Percentiles rank a stretch among this genome's conserved stretches.
Conservation (phyloP, 2,888 invertebrate species). For the Julus scanicus region DNA sequence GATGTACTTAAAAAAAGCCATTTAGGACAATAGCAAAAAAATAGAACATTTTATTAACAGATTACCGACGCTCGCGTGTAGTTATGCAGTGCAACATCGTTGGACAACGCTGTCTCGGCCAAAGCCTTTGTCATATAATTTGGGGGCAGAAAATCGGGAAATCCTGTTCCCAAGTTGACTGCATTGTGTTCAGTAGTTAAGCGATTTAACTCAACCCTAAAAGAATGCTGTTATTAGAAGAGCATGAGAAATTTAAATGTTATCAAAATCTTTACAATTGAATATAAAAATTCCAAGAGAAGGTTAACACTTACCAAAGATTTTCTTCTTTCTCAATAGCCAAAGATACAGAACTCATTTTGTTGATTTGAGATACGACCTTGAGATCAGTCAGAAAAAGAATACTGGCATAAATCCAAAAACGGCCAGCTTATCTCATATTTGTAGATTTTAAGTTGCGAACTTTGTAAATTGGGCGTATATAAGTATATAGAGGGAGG, state of each 20-base stretch:
- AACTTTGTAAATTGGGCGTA: too few relatives aligned
- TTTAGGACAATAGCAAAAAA: not conserved
- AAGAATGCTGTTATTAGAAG: constrained; percentile 48
- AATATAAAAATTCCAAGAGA: not conserved
- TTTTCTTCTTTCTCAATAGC: not conserved
- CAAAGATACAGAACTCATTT: not conserved
- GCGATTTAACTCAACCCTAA: constrained; percentile 91
- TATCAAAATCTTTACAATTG: not conserved
- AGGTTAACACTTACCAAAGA: not conserved
- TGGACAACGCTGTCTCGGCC: constrained; percentile 72
- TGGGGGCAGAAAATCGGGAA: constrained; percentile 92
- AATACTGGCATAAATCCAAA: too few relatives aligned
- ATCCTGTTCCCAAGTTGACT: constrained; percentile 71
- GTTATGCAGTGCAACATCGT: constrained; percentile 81
- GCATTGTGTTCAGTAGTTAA: constrained; percentile 78
- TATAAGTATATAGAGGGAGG: too few relatives aligned
- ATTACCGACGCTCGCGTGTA: constrained; percentile 94
- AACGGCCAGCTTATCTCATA: too few relatives aligned
- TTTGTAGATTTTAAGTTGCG: too few relatives aligned
- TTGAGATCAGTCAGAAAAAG: too few relatives aligned
- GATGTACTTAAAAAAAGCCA: not conserved
- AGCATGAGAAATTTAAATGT: not conserved
- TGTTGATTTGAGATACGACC: not conserved
- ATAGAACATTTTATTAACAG: constrained; percentile 69
- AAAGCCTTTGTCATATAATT: constrained; percentile 82